Percentiles rank a stretch among this genome's conserved stretches.
Evolutionary conservation across 2,888 invertebrate genomes (phyloP).

Genomic region (Apamea epomidion): DNA sequence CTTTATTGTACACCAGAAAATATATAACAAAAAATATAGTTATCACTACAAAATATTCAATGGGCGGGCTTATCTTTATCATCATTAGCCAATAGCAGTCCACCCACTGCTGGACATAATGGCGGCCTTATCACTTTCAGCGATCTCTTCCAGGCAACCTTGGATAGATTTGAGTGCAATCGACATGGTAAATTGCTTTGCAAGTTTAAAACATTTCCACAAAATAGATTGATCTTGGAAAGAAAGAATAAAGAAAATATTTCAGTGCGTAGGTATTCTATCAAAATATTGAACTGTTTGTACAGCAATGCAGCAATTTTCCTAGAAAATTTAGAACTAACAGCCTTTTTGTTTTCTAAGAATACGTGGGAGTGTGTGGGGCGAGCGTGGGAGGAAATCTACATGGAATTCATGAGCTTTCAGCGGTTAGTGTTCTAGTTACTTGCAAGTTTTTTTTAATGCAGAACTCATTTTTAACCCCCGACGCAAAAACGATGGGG

Average conservation of each 20-base stretch:
- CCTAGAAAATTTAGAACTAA: constrained; percentile 22
- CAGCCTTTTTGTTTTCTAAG: constrained; percentile 1
- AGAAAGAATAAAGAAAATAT: neutral
- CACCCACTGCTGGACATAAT: too few species aligned
- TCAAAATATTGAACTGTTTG: neutral
- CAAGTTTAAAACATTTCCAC: neutral
- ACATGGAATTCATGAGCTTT: constrained; percentile 3
- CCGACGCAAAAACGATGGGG: too few species aligned
- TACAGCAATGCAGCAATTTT: neutral
- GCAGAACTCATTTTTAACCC: too few species aligned
- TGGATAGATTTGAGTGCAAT: neutral
- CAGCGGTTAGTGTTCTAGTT: neutral
- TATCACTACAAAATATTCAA: too few species aligned
- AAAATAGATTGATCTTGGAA: neutral
- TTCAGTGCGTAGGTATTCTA: neutral
- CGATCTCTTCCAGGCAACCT: too few species aligned
- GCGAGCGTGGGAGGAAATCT: constrained; percentile 25
- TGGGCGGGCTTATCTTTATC: too few species aligned
- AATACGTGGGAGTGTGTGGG: constrained; percentile 28
- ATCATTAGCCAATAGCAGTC: too few species aligned
- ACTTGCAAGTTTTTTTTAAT: neutral
- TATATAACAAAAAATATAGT: too few species aligned
- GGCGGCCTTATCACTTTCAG: too few species aligned
- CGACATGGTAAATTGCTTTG: neutral
- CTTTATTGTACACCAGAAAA: too few species aligned